Base-by-base conservation (phyloP, 2,797 vertebrate genomes). In the Betta splendens region DNA sequence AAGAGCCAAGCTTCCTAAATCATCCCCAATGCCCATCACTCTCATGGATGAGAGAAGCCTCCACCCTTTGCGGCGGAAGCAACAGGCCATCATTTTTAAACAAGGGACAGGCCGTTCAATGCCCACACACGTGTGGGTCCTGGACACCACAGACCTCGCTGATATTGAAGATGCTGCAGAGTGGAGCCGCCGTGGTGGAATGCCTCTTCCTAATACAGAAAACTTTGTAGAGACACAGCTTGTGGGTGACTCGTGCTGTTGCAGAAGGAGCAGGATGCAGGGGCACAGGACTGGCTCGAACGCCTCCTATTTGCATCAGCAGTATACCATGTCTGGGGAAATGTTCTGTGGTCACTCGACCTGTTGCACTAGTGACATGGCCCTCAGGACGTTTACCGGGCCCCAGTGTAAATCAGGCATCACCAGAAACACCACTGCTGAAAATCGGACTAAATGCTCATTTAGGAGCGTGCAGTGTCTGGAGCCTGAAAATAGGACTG, bases 101-200 rank as follows among this genome's bases (percentile, higher is more conserved):
- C 82, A 85, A 5, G 80, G 84, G 15, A 57, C 75, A 0, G 75
- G 84, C 2, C 79, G 69, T 0, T 86, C 83, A 69, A 70, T 55
- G 20, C 84, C 89, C 2, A 73, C 83, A 0, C 83, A 48, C 0
- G 92, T 97, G 15, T 98, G 95, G 98, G 90, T 98, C 75, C 78
- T 99, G 42, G 92, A 96, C 86, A 76, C 93, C 1, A 88, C 89
- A 13, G 91, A 94, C 72, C 91, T 95, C 43, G 93, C 93, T 3
- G 98, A 99, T 56, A 99, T 99, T 3, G 98, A 99, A 82, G 98
- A 99, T 51, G 92, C 96, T 7, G 97, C 94, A 0, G 95, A 96
- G 55, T 96, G 94, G 97, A 94, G 91, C 60, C 86, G 58, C 26
- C 85, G 91, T 72, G 56, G 91, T 46, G 77, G 72, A 22, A 46